These are phyloP conservation scores for Balanococcus diminutus DNA, from an alignment of 2,888 invertebrate genomes.

Conservation along the genomic window DNA sequence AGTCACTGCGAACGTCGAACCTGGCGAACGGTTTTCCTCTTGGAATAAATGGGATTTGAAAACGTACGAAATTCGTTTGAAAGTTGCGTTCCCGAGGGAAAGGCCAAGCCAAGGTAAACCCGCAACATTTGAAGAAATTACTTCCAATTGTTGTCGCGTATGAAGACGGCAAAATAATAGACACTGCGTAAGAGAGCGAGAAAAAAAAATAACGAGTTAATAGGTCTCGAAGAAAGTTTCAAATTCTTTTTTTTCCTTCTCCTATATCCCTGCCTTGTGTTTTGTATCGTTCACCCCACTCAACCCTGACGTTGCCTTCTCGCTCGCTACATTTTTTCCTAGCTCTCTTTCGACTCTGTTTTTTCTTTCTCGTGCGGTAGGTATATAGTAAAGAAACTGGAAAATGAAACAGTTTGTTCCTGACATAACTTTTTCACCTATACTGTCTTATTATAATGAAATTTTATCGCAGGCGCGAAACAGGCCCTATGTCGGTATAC, in stretches of 20 bases:
- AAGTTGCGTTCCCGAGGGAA: slow-evolving; percentile 19
- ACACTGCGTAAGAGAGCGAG: neutral
- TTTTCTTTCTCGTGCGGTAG: slow-evolving; percentile 46
- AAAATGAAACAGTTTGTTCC: slow-evolving; percentile 47
- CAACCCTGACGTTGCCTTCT: neutral
- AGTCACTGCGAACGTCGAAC: neutral
- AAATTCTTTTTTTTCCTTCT: slow-evolving; percentile 46
- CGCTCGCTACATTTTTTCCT: neutral
- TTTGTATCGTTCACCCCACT: neutral
- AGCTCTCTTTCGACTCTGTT: neutral
- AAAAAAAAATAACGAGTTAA: slow-evolving; percentile 51
- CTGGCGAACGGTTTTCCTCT: neutral
- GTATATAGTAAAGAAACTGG: slow-evolving; percentile 46
- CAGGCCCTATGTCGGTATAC: neutral
- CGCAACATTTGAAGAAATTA: slow-evolving; percentile 41
- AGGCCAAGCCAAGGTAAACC: neutral
- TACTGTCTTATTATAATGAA: slow-evolving; percentile 45
- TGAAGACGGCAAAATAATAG: slow-evolving; percentile 6
- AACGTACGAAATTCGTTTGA: slow-evolving; percentile 29
- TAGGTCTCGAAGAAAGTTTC: slow-evolving; percentile 48
- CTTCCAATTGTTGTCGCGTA: slow-evolving; percentile 32
- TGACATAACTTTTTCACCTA: slow-evolving; percentile 33
- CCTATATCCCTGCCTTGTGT: neutral
- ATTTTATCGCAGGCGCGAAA: slow-evolving; percentile 41
- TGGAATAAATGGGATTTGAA: slow-evolving; percentile 23